Conservation (phyloP, 2,113 vertebrate genomes). For the Amphiprion ocellaris region DNA sequence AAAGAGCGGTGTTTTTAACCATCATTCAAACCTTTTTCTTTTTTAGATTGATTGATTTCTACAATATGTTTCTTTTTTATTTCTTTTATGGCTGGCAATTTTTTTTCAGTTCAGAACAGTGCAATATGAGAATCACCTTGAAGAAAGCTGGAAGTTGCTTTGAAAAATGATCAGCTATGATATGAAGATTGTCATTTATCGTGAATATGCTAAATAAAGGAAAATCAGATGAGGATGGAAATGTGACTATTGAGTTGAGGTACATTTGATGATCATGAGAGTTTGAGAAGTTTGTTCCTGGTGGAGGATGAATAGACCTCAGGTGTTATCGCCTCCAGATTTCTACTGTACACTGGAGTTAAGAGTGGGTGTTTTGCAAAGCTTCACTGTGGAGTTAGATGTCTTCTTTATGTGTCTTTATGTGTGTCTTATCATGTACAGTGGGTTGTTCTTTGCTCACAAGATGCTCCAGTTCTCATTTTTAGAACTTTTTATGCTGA, state of each 20-base stretch:
- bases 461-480: slow-evolving; percentile 39
- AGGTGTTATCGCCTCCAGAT: slow-evolving; percentile 16
- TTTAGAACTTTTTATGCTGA: slow-evolving; percentile 10
- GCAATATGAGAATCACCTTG: not conserved
- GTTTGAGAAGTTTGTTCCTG: slow-evolving; percentile 30
- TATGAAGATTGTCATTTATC: not conserved
- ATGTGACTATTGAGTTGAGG: not conserved
- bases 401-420: slow-evolving; percentile 15
- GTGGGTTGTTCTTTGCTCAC: slow-evolving; percentile 14
- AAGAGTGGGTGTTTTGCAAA: slow-evolving; percentile 38
- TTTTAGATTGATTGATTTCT: not conserved
- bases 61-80: not conserved
- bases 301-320: slow-evolving; percentile 23
- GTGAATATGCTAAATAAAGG: not conserved
- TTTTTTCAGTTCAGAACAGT: not conserved
- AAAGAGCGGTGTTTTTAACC: not conserved
- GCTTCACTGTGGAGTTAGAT: slow-evolving; percentile 1
- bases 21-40: not conserved
- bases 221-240: not conserved
- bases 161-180: not conserved
- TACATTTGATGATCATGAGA: not conserved
- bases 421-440: slow-evolving; percentile 9
- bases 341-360: slow-evolving; percentile 17
- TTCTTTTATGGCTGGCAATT: not conserved
- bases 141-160: not conserved